Conservation (phyloP, 2,888 invertebrate genomes). For the Timema cristinae region DNA sequence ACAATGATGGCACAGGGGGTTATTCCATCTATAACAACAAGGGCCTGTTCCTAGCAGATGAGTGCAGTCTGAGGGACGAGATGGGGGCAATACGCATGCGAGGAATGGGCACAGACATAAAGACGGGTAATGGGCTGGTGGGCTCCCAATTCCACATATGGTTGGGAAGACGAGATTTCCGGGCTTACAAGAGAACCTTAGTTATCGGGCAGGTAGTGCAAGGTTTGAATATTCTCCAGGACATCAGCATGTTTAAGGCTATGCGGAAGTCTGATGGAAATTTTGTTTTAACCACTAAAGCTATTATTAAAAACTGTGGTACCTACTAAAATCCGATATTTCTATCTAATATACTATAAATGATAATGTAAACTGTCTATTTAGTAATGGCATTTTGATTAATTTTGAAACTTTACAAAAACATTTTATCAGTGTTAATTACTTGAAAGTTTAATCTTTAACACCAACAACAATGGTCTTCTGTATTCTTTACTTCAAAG, state of each 20-base stretch:
- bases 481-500: too few species aligned
- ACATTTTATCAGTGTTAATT: too few species aligned
- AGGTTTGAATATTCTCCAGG: slow-evolving; percentile 5
- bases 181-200: neutral
- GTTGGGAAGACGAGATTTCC: slow-evolving; percentile 6
- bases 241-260: slow-evolving; percentile 6
- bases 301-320: slow-evolving; percentile 16
- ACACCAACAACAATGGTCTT: too few species aligned
- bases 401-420: too few species aligned
- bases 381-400: too few species aligned
- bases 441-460: too few species aligned
- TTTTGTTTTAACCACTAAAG: neutral
- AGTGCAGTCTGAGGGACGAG: neutral
- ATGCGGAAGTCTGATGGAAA: neutral
- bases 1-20: slow-evolving; percentile 17
- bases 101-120: slow-evolving; percentile 18
- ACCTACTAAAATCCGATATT: neutral
- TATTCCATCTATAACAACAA: slow-evolving; percentile 18
- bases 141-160: slow-evolving; percentile 20
- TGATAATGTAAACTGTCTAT: too few species aligned
- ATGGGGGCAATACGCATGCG: slow-evolving; percentile 14
- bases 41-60: slow-evolving; percentile 11
- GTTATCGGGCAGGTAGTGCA: slow-evolving; percentile 12
- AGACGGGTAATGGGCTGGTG: slow-evolving; percentile 15
- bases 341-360: neutral